These are phyloP conservation scores for Eupithecia subumbrata DNA, from an alignment of 2,888 invertebrate species.

Conservation along the genomic window DNA sequence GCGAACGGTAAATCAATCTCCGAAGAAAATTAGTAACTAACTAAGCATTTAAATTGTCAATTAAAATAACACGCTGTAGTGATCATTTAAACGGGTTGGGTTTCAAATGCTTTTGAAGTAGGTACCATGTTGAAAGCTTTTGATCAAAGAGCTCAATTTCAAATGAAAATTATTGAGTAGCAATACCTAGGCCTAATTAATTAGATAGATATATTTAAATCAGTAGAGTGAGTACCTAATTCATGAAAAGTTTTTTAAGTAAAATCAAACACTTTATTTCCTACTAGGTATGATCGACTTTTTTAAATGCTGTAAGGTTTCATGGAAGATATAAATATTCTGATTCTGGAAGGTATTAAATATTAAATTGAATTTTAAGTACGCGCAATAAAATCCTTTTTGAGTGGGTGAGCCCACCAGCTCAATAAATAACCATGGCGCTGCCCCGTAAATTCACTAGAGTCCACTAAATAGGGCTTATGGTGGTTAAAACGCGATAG, in stretches of 20 bases:
- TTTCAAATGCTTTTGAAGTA: background rate
- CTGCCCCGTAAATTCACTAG: conserved; percentile 40
- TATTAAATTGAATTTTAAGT: conserved; percentile 5
- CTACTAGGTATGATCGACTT: background rate
- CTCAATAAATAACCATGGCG: conserved; percentile 40
- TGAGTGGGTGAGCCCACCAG: conserved; percentile 11
- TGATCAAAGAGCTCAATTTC: background rate
- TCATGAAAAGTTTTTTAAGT: background rate
- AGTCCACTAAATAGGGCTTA: conserved; percentile 46
- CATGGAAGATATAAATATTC: background rate
- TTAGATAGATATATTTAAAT: background rate
- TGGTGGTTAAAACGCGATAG: conserved; percentile 37
- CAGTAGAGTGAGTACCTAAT: background rate
- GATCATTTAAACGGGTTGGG: background rate
- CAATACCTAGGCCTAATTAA: background rate
- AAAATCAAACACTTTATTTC: background rate
- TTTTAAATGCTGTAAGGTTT: background rate
- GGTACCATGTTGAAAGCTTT: background rate
- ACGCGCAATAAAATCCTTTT: conserved; percentile 5
- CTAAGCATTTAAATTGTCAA: background rate
- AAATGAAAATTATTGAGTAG: background rate
- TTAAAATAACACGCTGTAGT: conserved; percentile 5
- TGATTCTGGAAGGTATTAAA: background rate
- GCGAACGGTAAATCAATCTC: conserved; percentile 2
- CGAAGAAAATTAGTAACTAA: background rate